Conservation (phyloP, 2,113 vertebrate species). For the Actenoides hombroni region DNA sequence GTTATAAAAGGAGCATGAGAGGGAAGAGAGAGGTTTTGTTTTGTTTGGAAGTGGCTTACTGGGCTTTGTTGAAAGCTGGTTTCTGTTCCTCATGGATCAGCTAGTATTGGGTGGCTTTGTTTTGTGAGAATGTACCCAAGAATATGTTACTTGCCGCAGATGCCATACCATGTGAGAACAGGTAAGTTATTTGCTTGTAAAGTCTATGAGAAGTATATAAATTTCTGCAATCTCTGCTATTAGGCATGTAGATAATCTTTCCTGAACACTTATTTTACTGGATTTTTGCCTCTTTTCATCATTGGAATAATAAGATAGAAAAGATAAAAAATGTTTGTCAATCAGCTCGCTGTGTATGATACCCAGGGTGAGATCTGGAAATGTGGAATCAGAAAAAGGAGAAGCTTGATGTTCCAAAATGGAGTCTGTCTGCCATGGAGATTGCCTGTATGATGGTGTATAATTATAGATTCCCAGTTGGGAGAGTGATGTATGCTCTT, state of each 20-base stretch:
- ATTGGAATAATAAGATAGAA: background rate
- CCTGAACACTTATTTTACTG: background rate
- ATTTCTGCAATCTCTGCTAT: background rate
- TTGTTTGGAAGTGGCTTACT: background rate
- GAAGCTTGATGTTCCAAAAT: background rate
- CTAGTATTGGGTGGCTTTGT: background rate
- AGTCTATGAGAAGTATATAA: background rate
- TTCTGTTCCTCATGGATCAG: background rate
- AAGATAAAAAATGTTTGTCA: background rate
- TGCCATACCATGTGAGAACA: fast-evolving
- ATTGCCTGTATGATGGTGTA: background rate
- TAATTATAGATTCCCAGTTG: background rate
- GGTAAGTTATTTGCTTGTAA: background rate
- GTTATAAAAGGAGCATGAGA: background rate
- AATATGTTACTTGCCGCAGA: background rate
- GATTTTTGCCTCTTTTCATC: background rate
- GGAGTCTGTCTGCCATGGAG: background rate
- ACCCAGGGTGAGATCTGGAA: background rate
- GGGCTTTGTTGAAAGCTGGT: background rate
- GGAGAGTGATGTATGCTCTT: background rate
- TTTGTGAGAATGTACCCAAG: background rate
- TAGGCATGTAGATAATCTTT: background rate
- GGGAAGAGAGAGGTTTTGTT: no score
- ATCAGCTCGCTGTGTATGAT: fast-evolving
- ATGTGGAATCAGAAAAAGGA: background rate